A percentile compares a stretch with the other conserved stretches of the same genome.
Evolutionary conservation across 2,797 vertebrate species (phyloP).

Genomic region (Pagetopsis macropterus): DNA sequence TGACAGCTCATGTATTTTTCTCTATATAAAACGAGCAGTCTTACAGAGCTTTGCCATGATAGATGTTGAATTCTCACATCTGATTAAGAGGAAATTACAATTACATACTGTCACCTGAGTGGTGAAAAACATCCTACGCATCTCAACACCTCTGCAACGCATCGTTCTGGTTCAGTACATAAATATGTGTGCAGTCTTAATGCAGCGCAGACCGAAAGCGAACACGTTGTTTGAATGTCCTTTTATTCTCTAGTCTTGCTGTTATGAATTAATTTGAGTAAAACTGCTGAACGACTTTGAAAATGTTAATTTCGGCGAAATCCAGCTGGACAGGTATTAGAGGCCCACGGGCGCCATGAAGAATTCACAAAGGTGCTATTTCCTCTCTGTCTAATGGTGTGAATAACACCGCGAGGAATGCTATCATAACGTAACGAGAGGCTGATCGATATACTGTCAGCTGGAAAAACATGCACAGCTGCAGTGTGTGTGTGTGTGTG

Average conservation of each 20-base stretch:
- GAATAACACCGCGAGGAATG: slow-evolving; percentile 67
- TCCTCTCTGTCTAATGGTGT: slow-evolving; percentile 73
- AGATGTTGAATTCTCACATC: not conserved
- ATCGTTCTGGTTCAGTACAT: not conserved
- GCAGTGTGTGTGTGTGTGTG: slow-evolving; percentile 22
- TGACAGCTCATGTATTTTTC: too few species aligned
- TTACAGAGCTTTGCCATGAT: not conserved
- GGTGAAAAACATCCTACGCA: not conserved
- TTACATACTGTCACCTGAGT: not conserved
- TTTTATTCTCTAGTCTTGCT: slow-evolving; percentile 15
- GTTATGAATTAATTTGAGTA: slow-evolving; percentile 41
- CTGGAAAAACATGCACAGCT: slow-evolving; percentile 68
- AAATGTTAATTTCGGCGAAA: slow-evolving; percentile 68
- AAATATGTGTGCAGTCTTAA: slow-evolving; percentile 1
- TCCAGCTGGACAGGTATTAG: slow-evolving; percentile 67
- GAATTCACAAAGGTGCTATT: slow-evolving; percentile 70
- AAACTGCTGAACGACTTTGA: slow-evolving; percentile 53
- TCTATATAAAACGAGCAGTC: too few species aligned
- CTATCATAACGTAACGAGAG: slow-evolving; percentile 68
- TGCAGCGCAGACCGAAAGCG: not conserved
- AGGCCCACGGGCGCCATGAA: slow-evolving; percentile 49
- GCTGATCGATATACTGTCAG: slow-evolving; percentile 70
- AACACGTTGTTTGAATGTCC: slow-evolving; percentile 17
- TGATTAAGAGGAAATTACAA: slow-evolving; percentile 1
- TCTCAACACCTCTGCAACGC: not conserved